These are phyloP conservation scores for Drosophila meridiana DNA, from an alignment of 2,888 invertebrate genomes.

Conservation along the genomic window DNA sequence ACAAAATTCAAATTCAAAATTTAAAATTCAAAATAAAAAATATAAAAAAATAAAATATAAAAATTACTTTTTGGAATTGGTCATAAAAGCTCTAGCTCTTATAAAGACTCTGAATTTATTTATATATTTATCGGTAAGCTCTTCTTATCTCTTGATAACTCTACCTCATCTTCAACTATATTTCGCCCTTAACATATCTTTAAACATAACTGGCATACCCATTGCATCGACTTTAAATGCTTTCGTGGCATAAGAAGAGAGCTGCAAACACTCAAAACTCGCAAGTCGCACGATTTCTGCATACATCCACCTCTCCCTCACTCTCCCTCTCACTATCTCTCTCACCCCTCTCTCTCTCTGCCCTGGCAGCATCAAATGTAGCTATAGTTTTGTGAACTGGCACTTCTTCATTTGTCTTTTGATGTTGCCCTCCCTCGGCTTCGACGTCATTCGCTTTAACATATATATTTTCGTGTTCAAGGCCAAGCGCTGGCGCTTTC, in stretches of 20 bases:
- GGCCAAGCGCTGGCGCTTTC: constrained; percentile 61
- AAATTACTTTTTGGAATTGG: neutral
- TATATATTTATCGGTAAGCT: neutral
- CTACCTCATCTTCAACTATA: neutral
- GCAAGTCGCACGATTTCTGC: constrained; percentile 45
- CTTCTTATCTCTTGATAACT: neutral
- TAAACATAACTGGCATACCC: neutral
- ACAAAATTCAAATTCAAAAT: too few species aligned
- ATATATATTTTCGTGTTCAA: constrained; percentile 75
- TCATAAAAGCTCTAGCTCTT: neutral
- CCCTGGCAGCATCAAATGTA: constrained; percentile 13
- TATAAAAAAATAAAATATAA: too few species aligned
- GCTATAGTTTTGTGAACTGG: neutral
- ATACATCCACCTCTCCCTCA: constrained; percentile 12
- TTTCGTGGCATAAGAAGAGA: constrained; percentile 19
- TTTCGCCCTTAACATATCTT: neutral
- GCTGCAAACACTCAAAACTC: constrained; percentile 26
- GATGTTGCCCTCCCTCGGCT: constrained; percentile 18
- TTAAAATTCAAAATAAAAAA: too few species aligned
- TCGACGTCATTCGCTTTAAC: constrained; percentile 45
- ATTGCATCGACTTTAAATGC: neutral
- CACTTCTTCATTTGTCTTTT: constrained; percentile 28
- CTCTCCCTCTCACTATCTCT: neutral
- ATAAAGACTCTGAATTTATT: neutral
- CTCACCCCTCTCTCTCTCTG: neutral